Conservation (phyloP, 1,140 invertebrate genomes). For the Sitobion miscanthi region DNA sequence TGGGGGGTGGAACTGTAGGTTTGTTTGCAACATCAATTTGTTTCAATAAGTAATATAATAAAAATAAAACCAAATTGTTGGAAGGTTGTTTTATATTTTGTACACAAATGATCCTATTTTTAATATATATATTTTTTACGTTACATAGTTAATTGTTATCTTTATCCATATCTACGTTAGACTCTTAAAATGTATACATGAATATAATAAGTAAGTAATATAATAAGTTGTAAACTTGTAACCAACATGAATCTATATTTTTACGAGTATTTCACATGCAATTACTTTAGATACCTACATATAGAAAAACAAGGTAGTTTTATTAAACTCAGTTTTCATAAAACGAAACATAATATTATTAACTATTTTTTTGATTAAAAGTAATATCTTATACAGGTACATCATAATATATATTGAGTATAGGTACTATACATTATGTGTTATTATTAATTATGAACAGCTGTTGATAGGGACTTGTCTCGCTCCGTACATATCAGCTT, state of each 20-base stretch:
- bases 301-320: neutral
- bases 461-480: no score
- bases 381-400: neutral
- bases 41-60: neutral
- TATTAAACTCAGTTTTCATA: neutral
- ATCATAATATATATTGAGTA: no score
- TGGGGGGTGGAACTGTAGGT: no score
- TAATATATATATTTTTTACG: neutral
- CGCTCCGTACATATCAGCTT: no score
- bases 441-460: neutral
- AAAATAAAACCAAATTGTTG: neutral
- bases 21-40: neutral
- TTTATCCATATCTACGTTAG: neutral
- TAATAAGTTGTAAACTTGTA: neutral
- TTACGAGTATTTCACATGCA: conserved; percentile 10
- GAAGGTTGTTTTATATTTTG: neutral
- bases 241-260: neutral
- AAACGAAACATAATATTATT: neutral
- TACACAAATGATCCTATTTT: neutral
- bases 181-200: neutral
- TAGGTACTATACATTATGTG: neutral
- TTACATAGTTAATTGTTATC: neutral
- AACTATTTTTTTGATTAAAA: neutral
- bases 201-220: no score
- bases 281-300: neutral